These are phyloP conservation scores for Columba livia DNA, from an alignment of 2,113 vertebrate species.

Conservation along the genomic window DNA sequence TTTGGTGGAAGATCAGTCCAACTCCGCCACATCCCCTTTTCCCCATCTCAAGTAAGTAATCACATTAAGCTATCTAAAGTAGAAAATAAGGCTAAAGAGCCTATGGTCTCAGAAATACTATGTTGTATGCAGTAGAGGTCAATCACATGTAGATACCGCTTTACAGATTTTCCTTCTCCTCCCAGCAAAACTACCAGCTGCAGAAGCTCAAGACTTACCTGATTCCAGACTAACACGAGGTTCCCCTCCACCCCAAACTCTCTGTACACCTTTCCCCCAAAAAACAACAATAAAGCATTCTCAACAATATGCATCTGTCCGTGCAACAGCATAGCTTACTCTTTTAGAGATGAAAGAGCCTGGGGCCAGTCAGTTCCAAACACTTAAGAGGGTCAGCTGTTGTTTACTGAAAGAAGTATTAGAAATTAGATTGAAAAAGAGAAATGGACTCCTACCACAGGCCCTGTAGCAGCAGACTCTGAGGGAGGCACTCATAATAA, in stretches of 20 bases:
- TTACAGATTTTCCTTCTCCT: neutral
- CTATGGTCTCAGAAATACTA: neutral
- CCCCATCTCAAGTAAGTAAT: neutral
- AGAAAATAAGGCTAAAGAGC: neutral
- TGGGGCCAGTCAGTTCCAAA: neutral
- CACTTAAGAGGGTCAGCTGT: neutral
- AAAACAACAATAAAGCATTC: neutral
- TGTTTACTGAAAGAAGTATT: conserved; percentile 27
- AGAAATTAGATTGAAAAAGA: conserved; percentile 23
- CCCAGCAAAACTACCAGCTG: neutral
- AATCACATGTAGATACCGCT: neutral
- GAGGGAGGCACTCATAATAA: neutral
- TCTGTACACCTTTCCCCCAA: too few relatives aligned
- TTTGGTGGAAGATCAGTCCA: neutral
- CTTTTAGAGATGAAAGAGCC: neutral
- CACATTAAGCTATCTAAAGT: neutral
- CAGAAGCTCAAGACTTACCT: neutral
- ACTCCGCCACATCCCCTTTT: neutral
- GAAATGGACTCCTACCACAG: neutral
- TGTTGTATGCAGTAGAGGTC: neutral
- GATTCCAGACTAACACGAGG: neutral
- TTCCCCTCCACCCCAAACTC: neutral
- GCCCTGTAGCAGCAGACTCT: neutral
- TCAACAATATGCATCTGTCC: neutral
- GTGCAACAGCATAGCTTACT: neutral